Evolutionary conservation across 2,888 invertebrate species (phyloP), one percentile per base, ranked within the genome.

Genomic region (Papilio gigon): DNA sequence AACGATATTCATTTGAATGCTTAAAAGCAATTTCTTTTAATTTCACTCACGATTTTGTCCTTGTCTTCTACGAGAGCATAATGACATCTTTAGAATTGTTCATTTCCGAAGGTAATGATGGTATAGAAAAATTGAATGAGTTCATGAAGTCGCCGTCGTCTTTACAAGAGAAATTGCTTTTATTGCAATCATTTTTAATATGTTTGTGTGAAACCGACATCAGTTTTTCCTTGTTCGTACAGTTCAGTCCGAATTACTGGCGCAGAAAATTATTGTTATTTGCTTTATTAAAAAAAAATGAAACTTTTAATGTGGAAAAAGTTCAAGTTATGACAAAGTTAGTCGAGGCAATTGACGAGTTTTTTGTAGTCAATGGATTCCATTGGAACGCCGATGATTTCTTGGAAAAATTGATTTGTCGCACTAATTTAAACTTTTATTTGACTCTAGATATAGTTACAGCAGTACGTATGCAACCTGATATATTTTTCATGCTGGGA

Each of bases 361-460:
- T 63, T 35, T 50, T 63, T 35, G 22, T 50, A 22, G 33, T n/a
- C 12, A 35, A n/a, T 9, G 50, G 35, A 17, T 14, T 56, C 14
- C 42, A 65, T 30, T 65, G 65, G 65, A 56, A 12, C n/a, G 50
- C 56, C 3, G 67, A 67, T 17, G 67, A 67, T 20, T n/a, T 67
- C 9, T 42, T 67, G 22, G 67, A 65, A 42, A 65, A 42, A 56
- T 30, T 65, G 17, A 22, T 65, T 9, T 27, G 53, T 42, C 42
- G 17, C 14, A 56, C 40, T 40, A 42, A 56, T 11, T 17, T 30
- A 30, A 56, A 40, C 4, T 2, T 42, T 22, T 12, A 42, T 42
- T 65, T 65, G 14, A 20, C 27, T 42, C 20, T 17, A 2, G 65
- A 65, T 6, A 42, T 65, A 4, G 27, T 56, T n/a, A 9, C 58